Percentiles rank a stretch among this genome's conserved stretches.
Conservation (phyloP, 2,888 invertebrate genomes). For the Trachelus iudaicus region DNA sequence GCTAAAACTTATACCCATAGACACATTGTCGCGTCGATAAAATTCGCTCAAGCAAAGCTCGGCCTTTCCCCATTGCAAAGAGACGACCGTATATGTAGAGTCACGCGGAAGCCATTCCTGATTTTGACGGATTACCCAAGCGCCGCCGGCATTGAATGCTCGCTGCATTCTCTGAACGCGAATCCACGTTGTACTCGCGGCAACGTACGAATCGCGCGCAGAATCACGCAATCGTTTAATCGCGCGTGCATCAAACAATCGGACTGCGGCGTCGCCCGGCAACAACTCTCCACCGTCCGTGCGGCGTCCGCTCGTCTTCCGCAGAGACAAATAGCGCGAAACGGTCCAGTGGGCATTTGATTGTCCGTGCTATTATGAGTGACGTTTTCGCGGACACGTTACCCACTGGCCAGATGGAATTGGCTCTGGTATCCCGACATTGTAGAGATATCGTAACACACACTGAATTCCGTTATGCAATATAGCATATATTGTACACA, state of each 20-base stretch:
- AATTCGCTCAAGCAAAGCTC: neutral
- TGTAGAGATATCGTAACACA: neutral
- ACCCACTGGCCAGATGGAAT: slow-evolving; percentile 1
- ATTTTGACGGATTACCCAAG: neutral
- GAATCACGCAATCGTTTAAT: slow-evolving; percentile 56
- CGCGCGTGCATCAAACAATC: slow-evolving; percentile 63
- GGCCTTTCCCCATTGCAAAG: neutral
- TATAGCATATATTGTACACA: neutral
- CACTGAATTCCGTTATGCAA: neutral
- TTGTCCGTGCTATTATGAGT: slow-evolving; percentile 62
- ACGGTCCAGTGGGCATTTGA: slow-evolving; percentile 60
- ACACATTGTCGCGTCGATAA: neutral
- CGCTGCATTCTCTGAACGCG: neutral
- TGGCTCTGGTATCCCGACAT: neutral
- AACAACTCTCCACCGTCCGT: slow-evolving; percentile 31
- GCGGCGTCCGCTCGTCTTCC: slow-evolving; percentile 59
- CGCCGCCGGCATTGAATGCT: neutral
- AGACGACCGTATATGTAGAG: neutral
- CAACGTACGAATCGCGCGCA: neutral
- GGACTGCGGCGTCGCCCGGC: slow-evolving; percentile 36
- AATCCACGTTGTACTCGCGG: neutral
- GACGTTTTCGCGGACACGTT: slow-evolving; percentile 45
- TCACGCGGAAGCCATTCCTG: neutral
- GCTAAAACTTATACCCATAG: neutral
- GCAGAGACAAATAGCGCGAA: slow-evolving; percentile 58